These are phyloP conservation scores for Malurus melanocephalus DNA, from an alignment of 2,113 vertebrate species.

Conservation along the genomic window DNA sequence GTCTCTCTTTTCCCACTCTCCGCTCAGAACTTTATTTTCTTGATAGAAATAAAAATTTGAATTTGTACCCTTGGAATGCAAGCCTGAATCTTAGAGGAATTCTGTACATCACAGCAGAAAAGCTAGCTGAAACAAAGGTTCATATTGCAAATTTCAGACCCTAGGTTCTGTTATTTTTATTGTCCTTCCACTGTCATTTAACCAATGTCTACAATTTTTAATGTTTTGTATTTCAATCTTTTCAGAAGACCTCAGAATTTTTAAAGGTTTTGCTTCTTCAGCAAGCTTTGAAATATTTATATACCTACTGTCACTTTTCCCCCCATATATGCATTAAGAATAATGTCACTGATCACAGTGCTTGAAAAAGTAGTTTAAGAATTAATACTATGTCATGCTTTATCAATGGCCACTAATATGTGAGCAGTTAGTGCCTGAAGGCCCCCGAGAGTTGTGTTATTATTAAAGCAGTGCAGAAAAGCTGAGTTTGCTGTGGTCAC, in stretches of 20 bases:
- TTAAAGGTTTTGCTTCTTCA: neutral
- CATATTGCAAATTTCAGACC: neutral
- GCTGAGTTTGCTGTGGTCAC: neutral
- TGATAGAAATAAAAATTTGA: neutral
- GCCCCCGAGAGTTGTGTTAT: neutral
- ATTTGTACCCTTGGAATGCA: neutral
- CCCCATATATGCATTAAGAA: neutral
- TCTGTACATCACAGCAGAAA: neutral
- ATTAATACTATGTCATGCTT: neutral
- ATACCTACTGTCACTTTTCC: neutral
- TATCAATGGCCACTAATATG: neutral
- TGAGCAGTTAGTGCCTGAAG: neutral
- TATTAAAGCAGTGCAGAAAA: constrained; percentile 6
- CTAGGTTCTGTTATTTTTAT: neutral
- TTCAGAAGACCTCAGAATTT: neutral
- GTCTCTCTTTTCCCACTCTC: neutral
- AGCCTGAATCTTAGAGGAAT: neutral
- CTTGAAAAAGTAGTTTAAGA: constrained; percentile 3
- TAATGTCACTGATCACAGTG: neutral
- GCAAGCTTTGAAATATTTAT: neutral
- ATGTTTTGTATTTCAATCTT: neutral
- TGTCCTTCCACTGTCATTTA: neutral
- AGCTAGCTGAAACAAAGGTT: neutral
- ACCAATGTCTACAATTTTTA: neutral
- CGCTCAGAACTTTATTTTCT: neutral